These are phyloP conservation scores for Ditula angustiorana DNA, from an alignment of 2,888 invertebrate species.

Conservation along the genomic window DNA sequence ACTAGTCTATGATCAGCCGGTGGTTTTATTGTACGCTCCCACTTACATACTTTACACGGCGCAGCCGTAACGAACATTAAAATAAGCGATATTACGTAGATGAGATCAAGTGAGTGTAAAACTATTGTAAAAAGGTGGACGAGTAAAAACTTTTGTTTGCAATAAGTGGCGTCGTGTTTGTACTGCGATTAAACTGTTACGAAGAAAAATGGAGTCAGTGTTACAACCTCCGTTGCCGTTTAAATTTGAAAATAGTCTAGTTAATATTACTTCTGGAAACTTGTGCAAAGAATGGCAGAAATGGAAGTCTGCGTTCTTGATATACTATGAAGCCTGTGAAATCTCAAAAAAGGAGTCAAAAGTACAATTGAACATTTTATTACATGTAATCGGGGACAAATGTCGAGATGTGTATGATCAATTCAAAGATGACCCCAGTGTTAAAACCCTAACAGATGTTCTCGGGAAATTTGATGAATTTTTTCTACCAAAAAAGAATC, in stretches of 20 bases:
- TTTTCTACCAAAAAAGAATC: slow-evolving; percentile 43
- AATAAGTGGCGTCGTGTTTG: not conserved
- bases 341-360: slow-evolving; percentile 27
- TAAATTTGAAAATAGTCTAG: no score
- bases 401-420: slow-evolving; percentile 42
- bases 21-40: not conserved
- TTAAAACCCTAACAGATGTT: slow-evolving; percentile 27
- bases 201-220: not conserved
- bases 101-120: not conserved
- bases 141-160: not conserved
- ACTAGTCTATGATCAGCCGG: not conserved
- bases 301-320: slow-evolving; percentile 40
- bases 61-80: not conserved
- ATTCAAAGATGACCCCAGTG: slow-evolving; percentile 19
- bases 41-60: not conserved
- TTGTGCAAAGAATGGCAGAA: slow-evolving; percentile 36
- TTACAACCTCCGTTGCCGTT: slow-evolving; percentile 38
- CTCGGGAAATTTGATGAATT: slow-evolving; percentile 41
- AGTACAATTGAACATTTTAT: slow-evolving; percentile 42
- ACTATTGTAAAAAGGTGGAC: not conserved
- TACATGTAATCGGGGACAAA: slow-evolving; percentile 42
- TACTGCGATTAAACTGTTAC: not conserved
- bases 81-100: not conserved
- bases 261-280: slow-evolving; percentile 41
- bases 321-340: slow-evolving; percentile 43